Evolutionary conservation across 2,797 vertebrate species (phyloP), one percentile per base, ranked within the genome.

Genomic region (Acipenser oxyrinchus): DNA sequence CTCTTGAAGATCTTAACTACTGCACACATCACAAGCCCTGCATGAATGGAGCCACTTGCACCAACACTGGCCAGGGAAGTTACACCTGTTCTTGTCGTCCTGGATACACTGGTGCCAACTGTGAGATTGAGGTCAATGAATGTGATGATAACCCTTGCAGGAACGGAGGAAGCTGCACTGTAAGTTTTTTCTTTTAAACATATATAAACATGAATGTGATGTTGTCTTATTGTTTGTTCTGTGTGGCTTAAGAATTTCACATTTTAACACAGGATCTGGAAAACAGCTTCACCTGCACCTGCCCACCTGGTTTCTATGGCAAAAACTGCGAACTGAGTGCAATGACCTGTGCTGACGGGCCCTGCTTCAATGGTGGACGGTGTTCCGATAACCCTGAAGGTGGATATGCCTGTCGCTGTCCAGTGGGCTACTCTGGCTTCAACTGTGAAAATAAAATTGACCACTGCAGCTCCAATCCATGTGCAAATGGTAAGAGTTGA

Each of bases 381-480:
- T 99, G 96, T 67, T 83, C 86, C 0, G 94, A 97, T 80, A 95
- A 94, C 86, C 92, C 91, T 0, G 93, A 94, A 3, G 96, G 96
- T 3, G 96, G 96, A 69, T 98, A 98, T 78, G 91, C 88, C 80
- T 99, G 96, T 72, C 93, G 89, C 74, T 99, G 96, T 76, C 93
- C 91, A 0, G 73, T 69, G 52, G 92, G 93, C 70, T 95, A 96
- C n/a, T 93, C 93, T 0, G 96, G 96, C 60, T 98, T 97, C 83
- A 98, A 96, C 86, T 99, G 96, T 48, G 96, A 98, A 80, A 98
- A 97, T 89, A 98, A 96, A 81, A 92, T 95, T 0, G 95, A 96
- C 71, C 86, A 92, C 80, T 99, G 96, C 85, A 90, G 90, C 13
- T 95, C 95, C 67, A 91, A 89, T 66, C 95, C 96, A 9, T 99